phyloP scores from a whole-genome alignment of 2,888 invertebrate genomes.

The Vanessa cardui region DNA sequence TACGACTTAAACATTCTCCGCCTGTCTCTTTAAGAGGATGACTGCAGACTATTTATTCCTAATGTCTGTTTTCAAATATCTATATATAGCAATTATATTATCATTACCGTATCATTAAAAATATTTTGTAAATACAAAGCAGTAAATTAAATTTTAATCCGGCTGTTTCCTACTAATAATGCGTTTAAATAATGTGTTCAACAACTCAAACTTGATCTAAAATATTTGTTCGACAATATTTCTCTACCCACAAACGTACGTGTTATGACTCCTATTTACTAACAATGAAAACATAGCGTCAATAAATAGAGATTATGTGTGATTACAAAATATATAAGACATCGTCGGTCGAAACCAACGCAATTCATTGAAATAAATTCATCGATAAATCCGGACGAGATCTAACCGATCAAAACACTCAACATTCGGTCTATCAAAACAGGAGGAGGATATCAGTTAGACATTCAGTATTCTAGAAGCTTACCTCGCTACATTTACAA shows the following conservation, averaged over 20 bases:
- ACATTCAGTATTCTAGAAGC: constrained; percentile 51
- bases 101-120: too few relatives aligned
- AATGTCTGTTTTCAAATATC: too few relatives aligned
- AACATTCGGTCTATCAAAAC: constrained; percentile 69
- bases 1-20: too few relatives aligned
- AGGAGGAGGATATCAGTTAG: constrained; percentile 63
- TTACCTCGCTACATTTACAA: constrained; percentile 30
- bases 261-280: constrained; percentile 16
- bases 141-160: not conserved
- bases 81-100: too few relatives aligned
- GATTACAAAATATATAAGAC: constrained; percentile 53
- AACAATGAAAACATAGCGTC: constrained; percentile 31
- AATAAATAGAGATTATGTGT: constrained; percentile 58
- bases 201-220: not conserved
- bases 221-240: constrained; percentile 9
- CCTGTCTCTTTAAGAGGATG: too few relatives aligned
- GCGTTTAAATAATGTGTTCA: not conserved
- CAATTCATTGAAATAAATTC: constrained; percentile 67
- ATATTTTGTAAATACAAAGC: too few relatives aligned
- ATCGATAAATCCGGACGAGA: constrained; percentile 55
- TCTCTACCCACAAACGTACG: constrained; percentile 22
- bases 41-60: too few relatives aligned
- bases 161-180: not conserved
- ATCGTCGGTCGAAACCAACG: constrained; percentile 47
- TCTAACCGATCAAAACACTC: constrained; percentile 69